Conservation (phyloP, 2,113 vertebrate genomes). For the Tenebrosternarchus preto region DNA sequence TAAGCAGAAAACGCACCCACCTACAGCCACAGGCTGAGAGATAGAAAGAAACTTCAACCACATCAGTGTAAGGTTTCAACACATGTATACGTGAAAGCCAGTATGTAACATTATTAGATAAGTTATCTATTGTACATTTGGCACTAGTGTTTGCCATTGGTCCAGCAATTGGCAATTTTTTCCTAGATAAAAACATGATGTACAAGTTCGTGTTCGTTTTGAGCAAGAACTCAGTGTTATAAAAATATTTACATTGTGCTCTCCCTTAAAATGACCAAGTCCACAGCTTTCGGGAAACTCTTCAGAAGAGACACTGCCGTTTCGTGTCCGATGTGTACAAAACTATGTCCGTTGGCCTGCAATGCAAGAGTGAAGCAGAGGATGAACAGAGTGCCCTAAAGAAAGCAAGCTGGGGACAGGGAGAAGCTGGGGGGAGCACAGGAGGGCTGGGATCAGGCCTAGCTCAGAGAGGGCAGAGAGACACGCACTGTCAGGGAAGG, state of each 20-base stretch:
- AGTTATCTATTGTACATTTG: conserved; percentile 92
- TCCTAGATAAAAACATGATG: conserved; percentile 76
- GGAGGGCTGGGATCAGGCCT: conserved; percentile 73
- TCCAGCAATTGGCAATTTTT: conserved; percentile 99
- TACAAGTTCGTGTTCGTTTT: conserved; percentile 62
- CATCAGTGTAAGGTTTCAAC: conserved; percentile 78
- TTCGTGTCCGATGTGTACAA: conserved; percentile 99
- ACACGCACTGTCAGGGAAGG: conserved; percentile 73
- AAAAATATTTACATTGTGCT: conserved; percentile 93
- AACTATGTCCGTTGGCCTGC: conserved; percentile 99
- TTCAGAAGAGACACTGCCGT: conserved; percentile 97
- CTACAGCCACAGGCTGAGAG: conserved; percentile 85
- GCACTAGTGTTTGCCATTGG: conserved; percentile 99
- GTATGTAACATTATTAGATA: conserved; percentile 77
- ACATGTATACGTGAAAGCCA: conserved; percentile 58
- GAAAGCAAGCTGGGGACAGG: conserved; percentile 54
- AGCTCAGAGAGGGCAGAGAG: conserved; percentile 69
- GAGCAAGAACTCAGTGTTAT: conserved; percentile 58
- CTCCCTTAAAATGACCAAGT: conserved; percentile 98
- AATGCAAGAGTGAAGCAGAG: conserved; percentile 78
- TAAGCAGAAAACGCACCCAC: conserved; percentile 79
- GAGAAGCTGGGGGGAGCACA: conserved; percentile 62
- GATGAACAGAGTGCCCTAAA: conserved; percentile 45
- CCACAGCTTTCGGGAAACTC: conserved; percentile 98
- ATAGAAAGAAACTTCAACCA: conserved; percentile 80